A percentile compares a stretch with the other conserved stretches of the same genome.
Conservation (phyloP, 1,140 invertebrate genomes). For the Drosophila suzukii region DNA sequence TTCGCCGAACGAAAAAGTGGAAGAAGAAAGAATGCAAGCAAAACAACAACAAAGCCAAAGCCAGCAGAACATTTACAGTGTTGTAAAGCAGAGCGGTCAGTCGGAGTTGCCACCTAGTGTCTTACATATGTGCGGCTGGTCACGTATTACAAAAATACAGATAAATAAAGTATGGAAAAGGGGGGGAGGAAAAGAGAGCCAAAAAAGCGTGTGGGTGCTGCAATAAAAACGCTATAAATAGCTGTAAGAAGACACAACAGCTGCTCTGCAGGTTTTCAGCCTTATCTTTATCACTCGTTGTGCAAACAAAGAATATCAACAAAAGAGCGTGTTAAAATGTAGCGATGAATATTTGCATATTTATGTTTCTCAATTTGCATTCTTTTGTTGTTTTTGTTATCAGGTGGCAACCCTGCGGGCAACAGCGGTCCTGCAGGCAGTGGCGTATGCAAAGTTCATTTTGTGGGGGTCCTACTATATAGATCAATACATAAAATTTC, state of each 20-base stretch:
- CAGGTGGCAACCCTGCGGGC: constrained; percentile 58
- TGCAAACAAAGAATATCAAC: constrained; percentile 44
- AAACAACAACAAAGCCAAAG: constrained; percentile 12
- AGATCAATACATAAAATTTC: constrained; percentile 6
- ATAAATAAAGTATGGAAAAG: background rate
- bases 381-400: constrained; percentile 22
- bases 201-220: constrained; percentile 18
- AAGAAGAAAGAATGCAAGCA: constrained; percentile 22
- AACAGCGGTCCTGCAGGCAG: background rate
- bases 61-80: constrained; percentile 21
- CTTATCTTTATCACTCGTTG: constrained; percentile 33
- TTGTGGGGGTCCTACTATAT: too few relatives aligned
- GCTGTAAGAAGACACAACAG: constrained; percentile 21
- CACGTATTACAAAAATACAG: constrained; percentile 57
- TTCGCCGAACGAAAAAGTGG: constrained; percentile 23
- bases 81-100: constrained; percentile 25
- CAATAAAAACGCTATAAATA: constrained; percentile 42
- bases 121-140: constrained; percentile 15
- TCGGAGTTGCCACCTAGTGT: constrained; percentile 21
- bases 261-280: constrained; percentile 39
- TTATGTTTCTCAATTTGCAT: constrained; percentile 19
- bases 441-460: background rate
- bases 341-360: constrained; percentile 5
- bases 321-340: constrained; percentile 20
- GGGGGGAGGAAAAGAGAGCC: background rate